A percentile compares a stretch with the other conserved stretches of the same genome.
These are phyloP conservation scores for Campylomormyrus tamandua DNA, from an alignment of 2,113 vertebrate species.

Conservation along the genomic window DNA sequence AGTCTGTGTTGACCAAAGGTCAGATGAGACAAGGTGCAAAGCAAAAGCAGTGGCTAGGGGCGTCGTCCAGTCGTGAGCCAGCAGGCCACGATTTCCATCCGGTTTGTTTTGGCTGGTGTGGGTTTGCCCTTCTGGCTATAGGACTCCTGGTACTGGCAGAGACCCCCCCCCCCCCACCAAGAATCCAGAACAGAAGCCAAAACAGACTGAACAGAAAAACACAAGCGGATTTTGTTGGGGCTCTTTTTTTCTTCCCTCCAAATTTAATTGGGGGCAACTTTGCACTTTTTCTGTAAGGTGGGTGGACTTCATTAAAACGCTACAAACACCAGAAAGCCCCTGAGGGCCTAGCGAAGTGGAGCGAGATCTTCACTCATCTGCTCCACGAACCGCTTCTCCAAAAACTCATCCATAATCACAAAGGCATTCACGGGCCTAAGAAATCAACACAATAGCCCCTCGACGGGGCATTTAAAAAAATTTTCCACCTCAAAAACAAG, in stretches of 20 bases:
- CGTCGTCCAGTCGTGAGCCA: background rate
- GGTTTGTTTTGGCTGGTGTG: background rate
- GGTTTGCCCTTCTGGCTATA: background rate
- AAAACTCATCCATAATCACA: slow-evolving; percentile 2
- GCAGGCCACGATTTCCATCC: background rate
- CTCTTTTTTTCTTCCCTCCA: background rate
- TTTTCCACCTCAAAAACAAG: background rate
- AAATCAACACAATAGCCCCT: background rate
- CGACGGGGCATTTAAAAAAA: background rate
- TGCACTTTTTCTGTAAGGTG: background rate
- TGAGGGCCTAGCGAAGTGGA: background rate
- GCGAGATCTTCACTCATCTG: background rate
- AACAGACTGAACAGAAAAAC: background rate
- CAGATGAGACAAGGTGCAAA: background rate
- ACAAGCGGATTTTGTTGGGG: background rate
- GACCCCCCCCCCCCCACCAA: background rate
- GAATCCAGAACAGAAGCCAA: slow-evolving; percentile 6
- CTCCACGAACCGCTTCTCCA: background rate
- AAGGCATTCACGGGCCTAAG: background rate
- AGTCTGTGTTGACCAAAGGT: background rate
- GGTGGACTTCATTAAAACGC: background rate
- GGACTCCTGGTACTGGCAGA: background rate
- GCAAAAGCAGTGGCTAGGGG: background rate
- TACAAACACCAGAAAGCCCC: background rate
- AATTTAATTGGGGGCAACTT: background rate